Evolutionary conservation across 2,797 vertebrate species (phyloP), one percentile per base, ranked within the genome.

Genomic region (Melanogrammus aeglefinus): DNA sequence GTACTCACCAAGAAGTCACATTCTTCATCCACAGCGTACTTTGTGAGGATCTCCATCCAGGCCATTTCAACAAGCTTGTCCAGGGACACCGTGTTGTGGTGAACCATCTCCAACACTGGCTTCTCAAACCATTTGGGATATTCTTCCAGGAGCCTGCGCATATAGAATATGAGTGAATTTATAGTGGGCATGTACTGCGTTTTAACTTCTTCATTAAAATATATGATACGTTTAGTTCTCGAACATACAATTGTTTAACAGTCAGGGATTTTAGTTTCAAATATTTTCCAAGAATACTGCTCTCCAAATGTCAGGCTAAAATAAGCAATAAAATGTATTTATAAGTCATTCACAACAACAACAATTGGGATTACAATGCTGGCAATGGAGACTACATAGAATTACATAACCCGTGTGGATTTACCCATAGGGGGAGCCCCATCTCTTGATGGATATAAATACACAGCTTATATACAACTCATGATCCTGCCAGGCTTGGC

Each of bases 41-140:
- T 99, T 79, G 98, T 99, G 91, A 99, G 97, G 87, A 99, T 97
- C 93, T 99, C 97, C 86, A 98, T 73, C 98, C 98, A 99, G 74
- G 96, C 94, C 90, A 95, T 94, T 90, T 99, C 97, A 63, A 99
- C 97, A 82, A 99, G 84, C 88, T 99, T 99, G 86, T 99, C 98
- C 83, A 99, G 91, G 72, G 98, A 97, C 29, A 98, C 94, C 0
- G 97, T 99, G 91, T 98, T 99, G 91, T 99, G 98, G 79, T 99
- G 98, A 78, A 99, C 96, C 89, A 98, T 97, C 93, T 97, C 97
- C 86, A 99, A 90, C 71, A 99, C 96, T 0, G 95, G 96, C 82
- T 98, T 98, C 92, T 99, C 98, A 91, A 99, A 99, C 98, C 98
- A 99, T 76, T 90, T 84, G 4, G 96, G 96, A 88, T 97, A 99